phyloP scores from a whole-genome alignment of 1,140 invertebrate species.

The Drosophila santomea region DNA sequence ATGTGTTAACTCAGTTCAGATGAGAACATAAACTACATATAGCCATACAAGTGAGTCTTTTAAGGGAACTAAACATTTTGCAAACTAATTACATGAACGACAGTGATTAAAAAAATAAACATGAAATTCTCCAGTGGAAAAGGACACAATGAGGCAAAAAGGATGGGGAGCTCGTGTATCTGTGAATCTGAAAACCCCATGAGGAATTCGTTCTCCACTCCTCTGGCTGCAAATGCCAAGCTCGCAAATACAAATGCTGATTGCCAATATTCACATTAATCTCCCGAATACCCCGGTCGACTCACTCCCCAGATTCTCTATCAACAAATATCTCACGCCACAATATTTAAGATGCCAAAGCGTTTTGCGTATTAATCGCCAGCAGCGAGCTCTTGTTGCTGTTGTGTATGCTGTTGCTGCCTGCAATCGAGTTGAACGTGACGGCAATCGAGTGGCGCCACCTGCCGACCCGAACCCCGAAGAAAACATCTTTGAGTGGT shows the following conservation, averaged over 20 bases:
- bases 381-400: constrained; percentile 13
- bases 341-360: constrained; percentile 82
- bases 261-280: constrained; percentile 81
- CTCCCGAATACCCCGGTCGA: constrained; percentile 25
- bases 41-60: neutral
- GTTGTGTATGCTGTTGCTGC: constrained; percentile 13
- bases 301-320: constrained; percentile 31
- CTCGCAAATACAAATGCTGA: constrained; percentile 75
- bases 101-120: neutral
- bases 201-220: constrained; percentile 41
- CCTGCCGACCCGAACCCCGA: constrained; percentile 45
- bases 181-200: constrained; percentile 15
- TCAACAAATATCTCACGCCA: constrained; percentile 66
- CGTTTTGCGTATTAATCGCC: constrained; percentile 80
- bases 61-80: neutral
- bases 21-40: neutral
- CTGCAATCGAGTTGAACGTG: constrained; percentile 60
- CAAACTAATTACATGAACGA: neutral
- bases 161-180: constrained; percentile 13
- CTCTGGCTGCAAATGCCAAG: constrained; percentile 66
- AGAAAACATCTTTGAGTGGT: constrained; percentile 6
- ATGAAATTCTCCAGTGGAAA: constrained; percentile 6
- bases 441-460: constrained; percentile 73
- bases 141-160: constrained; percentile 20
- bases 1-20: neutral